These are phyloP conservation scores for Formicarius rufipectus DNA, from an alignment of 2,113 vertebrate genomes.

Conservation along the genomic window DNA sequence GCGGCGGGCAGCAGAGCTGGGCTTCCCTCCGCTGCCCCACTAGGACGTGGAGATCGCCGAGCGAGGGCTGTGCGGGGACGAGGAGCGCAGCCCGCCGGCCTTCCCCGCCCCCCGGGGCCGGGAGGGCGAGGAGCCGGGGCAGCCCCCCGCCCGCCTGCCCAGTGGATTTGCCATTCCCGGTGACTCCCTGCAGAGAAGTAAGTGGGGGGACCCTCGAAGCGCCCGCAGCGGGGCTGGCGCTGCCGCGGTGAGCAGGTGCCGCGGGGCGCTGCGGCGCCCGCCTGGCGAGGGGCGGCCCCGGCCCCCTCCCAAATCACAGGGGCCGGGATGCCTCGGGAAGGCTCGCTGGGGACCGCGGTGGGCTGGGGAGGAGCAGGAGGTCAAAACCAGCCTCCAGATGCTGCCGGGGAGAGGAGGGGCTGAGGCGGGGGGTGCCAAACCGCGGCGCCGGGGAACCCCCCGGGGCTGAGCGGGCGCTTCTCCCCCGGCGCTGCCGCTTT, in stretches of 20 bases:
- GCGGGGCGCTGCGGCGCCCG: neutral
- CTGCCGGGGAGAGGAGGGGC: neutral
- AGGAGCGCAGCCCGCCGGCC: neutral
- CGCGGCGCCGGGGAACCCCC: neutral
- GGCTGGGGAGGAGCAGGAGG: neutral
- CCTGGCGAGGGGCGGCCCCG: neutral
- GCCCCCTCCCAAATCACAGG: neutral
- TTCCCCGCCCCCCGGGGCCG: neutral
- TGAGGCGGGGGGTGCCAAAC: no score
- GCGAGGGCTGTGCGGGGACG: neutral
- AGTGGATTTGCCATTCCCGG: conserved; percentile 74
- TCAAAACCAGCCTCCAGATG: neutral
- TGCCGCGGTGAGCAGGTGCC: conserved; percentile 51
- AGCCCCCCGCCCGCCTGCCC: neutral
- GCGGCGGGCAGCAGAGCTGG: neutral
- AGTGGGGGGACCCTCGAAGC: conserved; percentile 8
- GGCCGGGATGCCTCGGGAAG: neutral
- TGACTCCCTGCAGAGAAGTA: conserved; percentile 76
- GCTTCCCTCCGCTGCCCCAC: neutral
- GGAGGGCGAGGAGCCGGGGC: neutral
- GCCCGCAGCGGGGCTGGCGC: neutral
- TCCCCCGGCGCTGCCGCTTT: conserved; percentile 49
- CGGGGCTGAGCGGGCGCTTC: neutral
- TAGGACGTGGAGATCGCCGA: neutral
- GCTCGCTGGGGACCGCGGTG: neutral